Evolutionary conservation across 2,797 vertebrate genomes (phyloP).

Genomic region (Chaenodraco wilsoni): DNA sequence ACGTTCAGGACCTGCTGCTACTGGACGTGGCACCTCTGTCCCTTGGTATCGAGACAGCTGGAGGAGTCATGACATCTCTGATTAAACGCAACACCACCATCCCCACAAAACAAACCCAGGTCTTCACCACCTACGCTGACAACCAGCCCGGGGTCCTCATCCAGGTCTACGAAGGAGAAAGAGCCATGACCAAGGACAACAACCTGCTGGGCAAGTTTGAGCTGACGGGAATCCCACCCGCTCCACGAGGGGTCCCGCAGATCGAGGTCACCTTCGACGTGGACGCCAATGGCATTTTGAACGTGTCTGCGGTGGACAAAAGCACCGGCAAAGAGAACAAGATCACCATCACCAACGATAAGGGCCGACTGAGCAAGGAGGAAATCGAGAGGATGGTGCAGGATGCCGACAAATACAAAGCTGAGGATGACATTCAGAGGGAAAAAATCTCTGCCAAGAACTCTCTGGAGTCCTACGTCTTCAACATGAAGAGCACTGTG

Average conservation of each 20-base stretch:
- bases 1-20: slow-evolving; percentile 68
- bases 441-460: slow-evolving; percentile 63
- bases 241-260: slow-evolving; percentile 65
- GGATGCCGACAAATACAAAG: slow-evolving; percentile 63
- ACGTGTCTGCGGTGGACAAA: slow-evolving; percentile 67
- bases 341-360: slow-evolving; percentile 70
- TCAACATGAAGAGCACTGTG: slow-evolving; percentile 61
- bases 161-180: slow-evolving; percentile 68
- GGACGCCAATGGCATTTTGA: slow-evolving; percentile 67
- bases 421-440: slow-evolving; percentile 62
- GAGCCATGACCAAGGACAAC: slow-evolving; percentile 73
- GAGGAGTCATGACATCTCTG: slow-evolving; percentile 67
- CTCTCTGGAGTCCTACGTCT: slow-evolving; percentile 66
- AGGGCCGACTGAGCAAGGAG: slow-evolving; percentile 68
- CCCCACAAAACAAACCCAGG: slow-evolving; percentile 66
- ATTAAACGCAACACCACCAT: slow-evolving; percentile 72
- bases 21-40: slow-evolving; percentile 66
- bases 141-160: slow-evolving; percentile 70
- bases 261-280: slow-evolving; percentile 68
- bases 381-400: slow-evolving; percentile 69
- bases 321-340: slow-evolving; percentile 68
- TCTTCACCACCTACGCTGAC: slow-evolving; percentile 64
- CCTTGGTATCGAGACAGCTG: slow-evolving; percentile 64
- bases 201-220: slow-evolving; percentile 69
- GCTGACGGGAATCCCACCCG: slow-evolving; percentile 59